A percentile compares a stretch with the other conserved stretches of the same genome.
Conservation (phyloP, 1,140 invertebrate species). For the Neodiprion lecontei region DNA sequence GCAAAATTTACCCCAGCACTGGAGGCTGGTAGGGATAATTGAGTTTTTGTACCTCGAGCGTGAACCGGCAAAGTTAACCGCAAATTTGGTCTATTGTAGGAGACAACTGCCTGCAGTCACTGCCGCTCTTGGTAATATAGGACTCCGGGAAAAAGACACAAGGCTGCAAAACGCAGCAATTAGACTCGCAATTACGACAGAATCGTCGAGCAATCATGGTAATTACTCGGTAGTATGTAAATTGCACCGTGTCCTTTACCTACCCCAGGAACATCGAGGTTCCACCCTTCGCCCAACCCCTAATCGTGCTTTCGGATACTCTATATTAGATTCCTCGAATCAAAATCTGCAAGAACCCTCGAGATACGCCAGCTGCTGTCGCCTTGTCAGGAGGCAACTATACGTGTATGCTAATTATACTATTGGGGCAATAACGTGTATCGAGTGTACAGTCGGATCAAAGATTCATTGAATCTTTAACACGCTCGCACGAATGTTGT, state of each 20-base stretch:
- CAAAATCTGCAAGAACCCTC: neutral
- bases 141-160: neutral
- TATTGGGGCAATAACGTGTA: too few species aligned
- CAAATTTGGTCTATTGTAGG: neutral
- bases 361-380: too few species aligned
- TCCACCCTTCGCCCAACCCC: neutral
- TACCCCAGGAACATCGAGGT: neutral
- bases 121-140: neutral
- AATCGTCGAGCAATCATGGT: slow-evolving; percentile 7
- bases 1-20: neutral
- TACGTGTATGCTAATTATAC: too few species aligned
- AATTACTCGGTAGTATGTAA: slow-evolving; percentile 4
- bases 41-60: neutral
- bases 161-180: slow-evolving; percentile 1
- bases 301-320: neutral
- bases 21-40: neutral
- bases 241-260: slow-evolving; percentile 3
- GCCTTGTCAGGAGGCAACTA: too few species aligned
- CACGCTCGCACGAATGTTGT: too few species aligned
- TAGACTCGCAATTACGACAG: slow-evolving; percentile 4
- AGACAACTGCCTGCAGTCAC: neutral
- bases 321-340: neutral
- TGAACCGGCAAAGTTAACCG: neutral
- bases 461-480: too few species aligned
- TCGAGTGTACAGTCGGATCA: too few species aligned